A percentile compares a stretch with the other conserved stretches of the same genome.
Evolutionary conservation across 1,140 invertebrate species (phyloP).

Genomic region (Atta colombica): DNA sequence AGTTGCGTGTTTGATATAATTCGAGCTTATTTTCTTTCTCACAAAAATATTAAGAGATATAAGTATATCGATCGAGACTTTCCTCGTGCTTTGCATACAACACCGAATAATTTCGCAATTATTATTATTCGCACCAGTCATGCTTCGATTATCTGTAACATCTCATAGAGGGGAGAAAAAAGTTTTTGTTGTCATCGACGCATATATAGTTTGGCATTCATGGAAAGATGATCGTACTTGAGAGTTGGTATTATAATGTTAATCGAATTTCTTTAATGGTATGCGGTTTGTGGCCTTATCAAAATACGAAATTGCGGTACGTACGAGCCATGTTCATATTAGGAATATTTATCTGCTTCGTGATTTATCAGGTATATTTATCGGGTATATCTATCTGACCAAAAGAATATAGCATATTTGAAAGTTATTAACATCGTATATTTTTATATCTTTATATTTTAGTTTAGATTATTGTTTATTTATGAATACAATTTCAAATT

Average conservation of each 20-base stretch:
- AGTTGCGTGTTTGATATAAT: neutral
- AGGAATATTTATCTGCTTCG: neutral
- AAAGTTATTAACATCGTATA: neutral
- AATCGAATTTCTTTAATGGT: constrained; percentile 28
- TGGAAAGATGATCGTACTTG: neutral
- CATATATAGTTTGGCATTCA: neutral
- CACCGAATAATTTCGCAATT: constrained; percentile 16
- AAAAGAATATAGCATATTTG: neutral
- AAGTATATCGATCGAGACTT: neutral
- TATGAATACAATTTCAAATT: constrained; percentile 18
- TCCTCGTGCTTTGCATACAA: neutral
- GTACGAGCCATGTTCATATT: constrained; percentile 10
- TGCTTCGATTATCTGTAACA: neutral
- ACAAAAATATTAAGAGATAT: neutral
- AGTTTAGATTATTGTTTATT: neutral
- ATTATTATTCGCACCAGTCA: constrained; percentile 7
- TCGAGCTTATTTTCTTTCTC: neutral
- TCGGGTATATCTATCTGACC: neutral
- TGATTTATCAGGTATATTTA: constrained; percentile 27
- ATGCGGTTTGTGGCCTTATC: constrained; percentile 44
- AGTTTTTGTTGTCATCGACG: neutral
- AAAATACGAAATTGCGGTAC: constrained; percentile 44
- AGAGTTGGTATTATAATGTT: constrained; percentile 17
- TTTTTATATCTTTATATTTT: constrained; percentile 19
- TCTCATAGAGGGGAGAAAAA: neutral